phyloP scores from a whole-genome alignment of 1,140 invertebrate genomes.

The Andrena cerasifolii region DNA sequence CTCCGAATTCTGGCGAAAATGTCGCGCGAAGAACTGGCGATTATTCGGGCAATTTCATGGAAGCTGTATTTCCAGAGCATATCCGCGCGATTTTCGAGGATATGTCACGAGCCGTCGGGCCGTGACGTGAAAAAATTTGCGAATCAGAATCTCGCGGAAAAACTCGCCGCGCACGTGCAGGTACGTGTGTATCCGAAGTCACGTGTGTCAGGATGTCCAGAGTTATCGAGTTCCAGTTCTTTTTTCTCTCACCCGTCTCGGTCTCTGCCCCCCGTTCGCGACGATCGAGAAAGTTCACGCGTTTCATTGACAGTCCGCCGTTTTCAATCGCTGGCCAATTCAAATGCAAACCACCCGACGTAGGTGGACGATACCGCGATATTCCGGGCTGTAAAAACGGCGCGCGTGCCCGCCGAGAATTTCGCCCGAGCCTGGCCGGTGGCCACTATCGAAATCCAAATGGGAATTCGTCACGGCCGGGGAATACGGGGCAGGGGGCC shows the following conservation, averaged over 20 bases:
- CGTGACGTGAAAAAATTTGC: constrained; percentile 54
- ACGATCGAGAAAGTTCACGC: constrained; percentile 46
- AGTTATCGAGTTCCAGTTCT: constrained; percentile 17
- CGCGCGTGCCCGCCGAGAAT: background rate
- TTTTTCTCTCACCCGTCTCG: background rate
- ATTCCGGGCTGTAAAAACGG: background rate
- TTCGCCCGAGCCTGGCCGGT: too few species aligned
- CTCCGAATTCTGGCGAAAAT: background rate
- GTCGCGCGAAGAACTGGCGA: background rate
- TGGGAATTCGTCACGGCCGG: too few species aligned
- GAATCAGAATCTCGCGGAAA: background rate
- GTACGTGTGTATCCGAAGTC: constrained; percentile 10
- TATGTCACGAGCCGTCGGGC: constrained; percentile 22
- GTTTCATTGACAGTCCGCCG: constrained; percentile 41
- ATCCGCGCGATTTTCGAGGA: background rate
- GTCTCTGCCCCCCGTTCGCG: background rate
- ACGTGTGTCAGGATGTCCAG: background rate
- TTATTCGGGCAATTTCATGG: background rate
- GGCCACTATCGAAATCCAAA: too few species aligned
- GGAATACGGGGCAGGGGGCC: background rate
- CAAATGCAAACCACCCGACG: constrained; percentile 47
- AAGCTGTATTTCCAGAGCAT: background rate
- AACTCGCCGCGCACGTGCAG: background rate
- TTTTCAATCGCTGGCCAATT: constrained; percentile 45
- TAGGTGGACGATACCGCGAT: background rate